These are phyloP conservation scores for Clinocottus analis DNA, from an alignment of 2,113 vertebrate genomes.

Conservation along the genomic window DNA sequence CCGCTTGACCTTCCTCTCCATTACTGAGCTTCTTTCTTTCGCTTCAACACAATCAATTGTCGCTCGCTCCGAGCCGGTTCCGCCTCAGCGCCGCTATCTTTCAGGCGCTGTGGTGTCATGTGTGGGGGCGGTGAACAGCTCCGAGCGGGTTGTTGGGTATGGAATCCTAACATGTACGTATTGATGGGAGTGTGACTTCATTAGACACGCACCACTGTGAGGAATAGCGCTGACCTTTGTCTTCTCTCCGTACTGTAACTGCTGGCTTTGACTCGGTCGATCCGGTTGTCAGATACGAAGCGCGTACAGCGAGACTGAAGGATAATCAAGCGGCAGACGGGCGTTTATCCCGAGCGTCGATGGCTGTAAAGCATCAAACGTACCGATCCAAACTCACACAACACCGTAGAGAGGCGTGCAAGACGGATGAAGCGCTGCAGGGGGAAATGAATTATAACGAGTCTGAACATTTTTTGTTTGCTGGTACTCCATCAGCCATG, in stretches of 20 bases:
- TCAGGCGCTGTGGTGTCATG: neutral
- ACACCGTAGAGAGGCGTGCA: slow-evolving; percentile 21
- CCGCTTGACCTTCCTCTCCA: slow-evolving; percentile 45
- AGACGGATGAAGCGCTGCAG: slow-evolving; percentile 26
- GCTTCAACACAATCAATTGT: slow-evolving; percentile 60
- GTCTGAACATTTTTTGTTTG: slow-evolving; percentile 39
- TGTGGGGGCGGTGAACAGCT: neutral
- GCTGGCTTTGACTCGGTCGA: neutral
- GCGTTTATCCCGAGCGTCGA: slow-evolving; percentile 19
- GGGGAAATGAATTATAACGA: slow-evolving; percentile 42
- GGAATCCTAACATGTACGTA: slow-evolving; percentile 13
- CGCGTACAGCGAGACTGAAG: slow-evolving; percentile 8
- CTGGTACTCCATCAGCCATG: slow-evolving; percentile 17
- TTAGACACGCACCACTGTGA: slow-evolving; percentile 17
- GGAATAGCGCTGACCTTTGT: slow-evolving; percentile 27
- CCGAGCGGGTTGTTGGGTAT: neutral
- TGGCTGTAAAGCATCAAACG: slow-evolving; percentile 43
- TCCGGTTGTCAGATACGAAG: slow-evolving; percentile 33
- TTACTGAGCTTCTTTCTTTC: slow-evolving; percentile 50
- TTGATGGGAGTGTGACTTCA: slow-evolving; percentile 29
- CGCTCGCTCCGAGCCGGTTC: slow-evolving; percentile 29
- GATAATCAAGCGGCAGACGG: slow-evolving; percentile 22
- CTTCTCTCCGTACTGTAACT: slow-evolving; percentile 8
- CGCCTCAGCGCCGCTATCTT: slow-evolving; percentile 10
- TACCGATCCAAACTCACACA: slow-evolving; percentile 35